A percentile compares a stretch with the other conserved stretches of the same genome.
Evolutionary conservation across 2,113 vertebrate genomes (phyloP).

Genomic region (Lathamus discolor): DNA sequence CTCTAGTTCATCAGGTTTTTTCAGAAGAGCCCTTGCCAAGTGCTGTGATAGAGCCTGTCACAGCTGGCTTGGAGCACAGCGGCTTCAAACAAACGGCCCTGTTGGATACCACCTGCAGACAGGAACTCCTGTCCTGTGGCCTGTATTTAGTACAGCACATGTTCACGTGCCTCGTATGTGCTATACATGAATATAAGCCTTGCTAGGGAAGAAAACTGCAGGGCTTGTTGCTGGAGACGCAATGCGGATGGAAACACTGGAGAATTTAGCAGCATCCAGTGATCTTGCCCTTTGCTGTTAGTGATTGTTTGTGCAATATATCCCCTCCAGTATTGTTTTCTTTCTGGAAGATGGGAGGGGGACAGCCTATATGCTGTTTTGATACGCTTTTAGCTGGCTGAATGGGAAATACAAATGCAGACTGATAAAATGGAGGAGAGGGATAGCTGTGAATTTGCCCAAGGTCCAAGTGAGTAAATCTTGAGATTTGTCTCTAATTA

Average conservation of each 20-base stretch:
- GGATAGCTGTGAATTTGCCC: not conserved
- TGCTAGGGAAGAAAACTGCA: not conserved
- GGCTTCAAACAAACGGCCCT: too few species aligned
- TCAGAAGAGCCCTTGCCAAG: too few species aligned
- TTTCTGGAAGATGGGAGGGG: not conserved
- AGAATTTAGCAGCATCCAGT: not conserved
- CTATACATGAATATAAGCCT: accelerated
- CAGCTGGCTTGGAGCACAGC: too few species aligned
- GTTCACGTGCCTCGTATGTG: accelerated
- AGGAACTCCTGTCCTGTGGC: too few species aligned
- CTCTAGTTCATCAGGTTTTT: too few species aligned
- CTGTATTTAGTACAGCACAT: accelerated
- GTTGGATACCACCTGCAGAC: too few species aligned
- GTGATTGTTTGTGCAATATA: not conserved
- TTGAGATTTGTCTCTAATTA: not conserved
- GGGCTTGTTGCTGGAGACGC: not conserved
- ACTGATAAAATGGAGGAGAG: not conserved
- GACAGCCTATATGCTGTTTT: not conserved
- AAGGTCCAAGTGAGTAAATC: not conserved
- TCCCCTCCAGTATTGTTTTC: not conserved
- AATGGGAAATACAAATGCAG: not conserved
- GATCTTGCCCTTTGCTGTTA: not conserved
- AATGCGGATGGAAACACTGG: not conserved
- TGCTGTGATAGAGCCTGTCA: too few species aligned
- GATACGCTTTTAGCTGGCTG: not conserved